Percentiles rank a stretch among this genome's conserved stretches.
phyloP scores from a whole-genome alignment of 2,888 invertebrate species.

The Lathronympha strigana region DNA sequence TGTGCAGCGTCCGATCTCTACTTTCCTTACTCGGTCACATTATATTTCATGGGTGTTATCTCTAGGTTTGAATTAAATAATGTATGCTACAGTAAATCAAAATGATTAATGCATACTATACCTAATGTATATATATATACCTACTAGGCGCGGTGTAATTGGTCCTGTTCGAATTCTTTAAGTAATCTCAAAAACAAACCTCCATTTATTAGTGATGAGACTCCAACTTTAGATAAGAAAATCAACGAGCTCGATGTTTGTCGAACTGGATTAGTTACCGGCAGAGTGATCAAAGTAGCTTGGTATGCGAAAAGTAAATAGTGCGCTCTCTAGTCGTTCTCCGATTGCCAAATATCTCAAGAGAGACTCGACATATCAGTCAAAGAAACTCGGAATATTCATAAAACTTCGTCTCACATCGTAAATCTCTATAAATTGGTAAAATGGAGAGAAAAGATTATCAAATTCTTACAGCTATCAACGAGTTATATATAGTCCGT shows the following conservation, averaged over 20 bases:
- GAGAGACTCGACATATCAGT: slow-evolving; percentile 9
- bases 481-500: slow-evolving; percentile 18
- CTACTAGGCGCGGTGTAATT: too few species aligned
- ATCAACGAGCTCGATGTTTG: slow-evolving; percentile 16
- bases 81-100: too few species aligned
- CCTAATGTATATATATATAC: too few species aligned
- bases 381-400: not conserved
- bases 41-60: too few species aligned
- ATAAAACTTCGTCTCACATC: not conserved
- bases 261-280: slow-evolving; percentile 26
- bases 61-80: too few species aligned
- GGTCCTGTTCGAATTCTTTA: not conserved
- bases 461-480: slow-evolving; percentile 12
- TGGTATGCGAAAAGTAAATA: slow-evolving; percentile 37
- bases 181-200: not conserved
- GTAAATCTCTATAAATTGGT: slow-evolving; percentile 16
- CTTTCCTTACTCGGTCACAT: too few species aligned
- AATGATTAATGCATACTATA: too few species aligned
- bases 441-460: not conserved
- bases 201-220: not conserved
- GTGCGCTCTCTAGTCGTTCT: slow-evolving; percentile 22
- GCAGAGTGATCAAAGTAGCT: slow-evolving; percentile 29
- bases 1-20: too few species aligned
- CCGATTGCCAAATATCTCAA: slow-evolving; percentile 13
- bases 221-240: not conserved